A percentile compares a stretch with the other conserved stretches of the same genome.
phyloP scores from a whole-genome alignment of 1,140 invertebrate species.

The Scaptomyza graminum region DNA sequence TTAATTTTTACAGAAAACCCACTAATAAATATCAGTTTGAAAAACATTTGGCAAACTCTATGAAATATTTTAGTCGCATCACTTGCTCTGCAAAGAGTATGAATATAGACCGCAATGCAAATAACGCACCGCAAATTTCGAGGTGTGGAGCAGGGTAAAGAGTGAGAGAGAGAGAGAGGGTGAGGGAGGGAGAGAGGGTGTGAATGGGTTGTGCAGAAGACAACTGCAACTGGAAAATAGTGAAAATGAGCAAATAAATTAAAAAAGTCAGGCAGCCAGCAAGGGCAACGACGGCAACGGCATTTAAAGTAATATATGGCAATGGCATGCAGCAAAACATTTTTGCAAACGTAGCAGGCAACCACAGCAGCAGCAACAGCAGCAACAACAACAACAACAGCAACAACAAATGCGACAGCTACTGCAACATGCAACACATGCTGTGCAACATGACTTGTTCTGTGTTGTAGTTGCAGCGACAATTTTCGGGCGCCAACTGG shows the following conservation, averaged over 20 bases:
- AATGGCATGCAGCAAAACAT: conserved; percentile 73
- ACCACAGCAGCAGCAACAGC: conserved; percentile 27
- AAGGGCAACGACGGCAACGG: conserved; percentile 36
- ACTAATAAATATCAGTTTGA: not conserved
- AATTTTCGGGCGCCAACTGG: conserved; percentile 41
- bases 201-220: conserved; percentile 9
- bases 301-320: conserved; percentile 82
- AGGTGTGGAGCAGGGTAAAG: not conserved
- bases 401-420: conserved; percentile 24
- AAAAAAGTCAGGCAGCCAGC: conserved; percentile 48
- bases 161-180: not conserved
- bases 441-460: conserved; percentile 69
- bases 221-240: conserved; percentile 60
- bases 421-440: conserved; percentile 78
- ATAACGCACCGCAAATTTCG: conserved; percentile 39
- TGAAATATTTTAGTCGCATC: not conserved
- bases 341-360: conserved; percentile 70
- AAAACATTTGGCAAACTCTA: not conserved
- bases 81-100: conserved; percentile 23
- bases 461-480: conserved; percentile 55
- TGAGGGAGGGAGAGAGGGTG: not conserved
- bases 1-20: too few relatives aligned
- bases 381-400: conserved; percentile 1
- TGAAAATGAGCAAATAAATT: conserved; percentile 82
- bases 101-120: conserved; percentile 41